These are phyloP conservation scores for Epinotia demarniana DNA, from an alignment of 2,888 invertebrate genomes.

Conservation along the genomic window DNA sequence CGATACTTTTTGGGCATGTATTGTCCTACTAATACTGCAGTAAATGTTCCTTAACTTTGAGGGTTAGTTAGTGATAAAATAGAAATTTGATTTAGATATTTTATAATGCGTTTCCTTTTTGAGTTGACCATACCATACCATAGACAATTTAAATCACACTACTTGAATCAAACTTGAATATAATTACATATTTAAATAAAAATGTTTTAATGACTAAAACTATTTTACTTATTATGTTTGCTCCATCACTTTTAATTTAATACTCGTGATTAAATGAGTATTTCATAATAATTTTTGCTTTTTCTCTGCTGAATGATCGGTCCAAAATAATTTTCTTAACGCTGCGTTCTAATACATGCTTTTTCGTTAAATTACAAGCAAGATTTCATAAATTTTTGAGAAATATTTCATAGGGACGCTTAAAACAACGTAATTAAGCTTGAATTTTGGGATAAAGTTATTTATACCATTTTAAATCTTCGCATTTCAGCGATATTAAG, in stretches of 20 bases:
- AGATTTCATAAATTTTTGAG: background rate
- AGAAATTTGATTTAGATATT: background rate
- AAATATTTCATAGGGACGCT: background rate
- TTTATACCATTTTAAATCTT: background rate
- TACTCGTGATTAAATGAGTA: background rate
- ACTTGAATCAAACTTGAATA: slow-evolving; percentile 14
- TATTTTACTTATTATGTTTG: slow-evolving; percentile 4
- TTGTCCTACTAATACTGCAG: slow-evolving; percentile 73
- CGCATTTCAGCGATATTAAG: background rate
- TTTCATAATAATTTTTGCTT: slow-evolving; percentile 9
- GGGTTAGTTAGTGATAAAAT: background rate
- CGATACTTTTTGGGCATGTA: slow-evolving; percentile 74
- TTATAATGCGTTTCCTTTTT: background rate
- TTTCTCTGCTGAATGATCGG: slow-evolving; percentile 7
- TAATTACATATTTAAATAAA: slow-evolving; percentile 28
- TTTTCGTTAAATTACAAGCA: background rate
- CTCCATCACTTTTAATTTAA: slow-evolving; percentile 9
- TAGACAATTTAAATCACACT: slow-evolving; percentile 42
- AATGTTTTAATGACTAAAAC: slow-evolving; percentile 37
- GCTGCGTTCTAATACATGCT: slow-evolving; percentile 27
- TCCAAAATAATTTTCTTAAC: slow-evolving; percentile 31
- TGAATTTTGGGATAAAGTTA: background rate
- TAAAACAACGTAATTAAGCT: background rate
- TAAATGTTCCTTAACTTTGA: slow-evolving; percentile 40
- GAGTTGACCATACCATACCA: slow-evolving; percentile 19